Evolutionary conservation across 1,140 invertebrate species (phyloP), one percentile per base, ranked within the genome.

Genomic region (Drosophila kepulauana): DNA sequence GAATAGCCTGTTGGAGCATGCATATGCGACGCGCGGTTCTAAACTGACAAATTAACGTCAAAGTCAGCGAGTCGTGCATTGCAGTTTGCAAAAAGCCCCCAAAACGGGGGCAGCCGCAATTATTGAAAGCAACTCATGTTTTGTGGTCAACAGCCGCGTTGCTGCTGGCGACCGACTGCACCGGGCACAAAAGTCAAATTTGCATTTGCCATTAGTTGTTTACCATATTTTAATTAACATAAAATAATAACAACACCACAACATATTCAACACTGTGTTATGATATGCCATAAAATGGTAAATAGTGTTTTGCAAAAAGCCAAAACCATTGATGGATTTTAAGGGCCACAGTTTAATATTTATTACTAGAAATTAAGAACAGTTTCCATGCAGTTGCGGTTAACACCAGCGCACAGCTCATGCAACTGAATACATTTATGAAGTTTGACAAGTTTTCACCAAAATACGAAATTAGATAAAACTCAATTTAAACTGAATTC

Each of bases 211-310:
- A 78, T 81, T 86, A 86, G 77, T 72, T 75, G 81, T 71, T 86
- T 68, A 81, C 70, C 82, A 81, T 72, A 80, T 86, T 88, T 87
- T 88, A 87, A 87, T 87, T 81, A 87, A 87, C 82, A 75, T 62
- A 59, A 79, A 67, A 74, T 68, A 66, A 76, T 62, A 69, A 69
- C 54, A 62, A 46, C 62, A 45, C 46, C 67, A 15, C 54, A 69
- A 25, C 56, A 43, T n/a, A 45, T 33, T 16, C 11, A 63, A 46
- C 41, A 16, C 11, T 35, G 48, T 66, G 38, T 52, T 66, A 51
- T 59, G 62, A 51, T 38, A 20, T 28, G 3, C 59, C 41, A 43
- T 49, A 58, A 25, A 57, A 48, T 46, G 28, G 28, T 35, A 20
- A 35, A 52, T 8, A 45, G 16, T 59, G 16, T 3, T 25, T 11